Conservation (phyloP, 2,888 invertebrate genomes). For the Epinotia brunnichana region DNA sequence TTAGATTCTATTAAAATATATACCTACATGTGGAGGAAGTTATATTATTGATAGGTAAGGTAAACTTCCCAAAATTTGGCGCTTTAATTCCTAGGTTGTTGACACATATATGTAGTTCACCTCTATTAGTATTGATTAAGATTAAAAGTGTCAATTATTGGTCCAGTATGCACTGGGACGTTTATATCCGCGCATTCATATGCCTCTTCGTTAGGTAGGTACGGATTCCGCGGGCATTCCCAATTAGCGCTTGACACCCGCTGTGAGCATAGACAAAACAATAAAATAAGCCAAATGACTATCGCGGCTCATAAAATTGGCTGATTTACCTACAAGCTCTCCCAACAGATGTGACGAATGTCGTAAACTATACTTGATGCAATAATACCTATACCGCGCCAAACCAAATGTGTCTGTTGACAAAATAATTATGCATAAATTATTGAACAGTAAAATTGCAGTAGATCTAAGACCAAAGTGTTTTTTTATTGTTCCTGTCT, state of each 20-base stretch:
- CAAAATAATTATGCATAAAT: neutral
- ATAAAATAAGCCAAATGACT: constrained; percentile 55
- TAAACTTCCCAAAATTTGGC: too few species aligned
- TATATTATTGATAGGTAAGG: neutral
- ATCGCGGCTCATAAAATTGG: constrained; percentile 55
- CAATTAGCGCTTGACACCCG: constrained; percentile 43
- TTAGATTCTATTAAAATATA: neutral
- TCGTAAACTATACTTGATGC: constrained; percentile 49
- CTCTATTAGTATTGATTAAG: too few species aligned
- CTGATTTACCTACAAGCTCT: constrained; percentile 53
- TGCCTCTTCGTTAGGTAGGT: neutral
- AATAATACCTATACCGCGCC: constrained; percentile 22
- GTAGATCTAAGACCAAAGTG: neutral
- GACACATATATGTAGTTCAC: too few species aligned
- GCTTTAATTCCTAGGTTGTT: too few species aligned
- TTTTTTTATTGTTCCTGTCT: too few species aligned
- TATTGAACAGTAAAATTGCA: neutral
- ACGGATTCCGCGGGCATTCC: constrained; percentile 50
- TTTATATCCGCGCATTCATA: neutral
- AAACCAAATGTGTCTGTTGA: constrained; percentile 17
- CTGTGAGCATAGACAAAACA: constrained; percentile 48
- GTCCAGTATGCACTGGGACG: too few species aligned
- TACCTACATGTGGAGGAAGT: neutral
- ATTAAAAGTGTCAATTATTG: too few species aligned
- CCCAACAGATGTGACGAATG: constrained; percentile 51